phyloP scores from a whole-genome alignment of 2,113 vertebrate species.

The Takifugu bimaculatus region DNA sequence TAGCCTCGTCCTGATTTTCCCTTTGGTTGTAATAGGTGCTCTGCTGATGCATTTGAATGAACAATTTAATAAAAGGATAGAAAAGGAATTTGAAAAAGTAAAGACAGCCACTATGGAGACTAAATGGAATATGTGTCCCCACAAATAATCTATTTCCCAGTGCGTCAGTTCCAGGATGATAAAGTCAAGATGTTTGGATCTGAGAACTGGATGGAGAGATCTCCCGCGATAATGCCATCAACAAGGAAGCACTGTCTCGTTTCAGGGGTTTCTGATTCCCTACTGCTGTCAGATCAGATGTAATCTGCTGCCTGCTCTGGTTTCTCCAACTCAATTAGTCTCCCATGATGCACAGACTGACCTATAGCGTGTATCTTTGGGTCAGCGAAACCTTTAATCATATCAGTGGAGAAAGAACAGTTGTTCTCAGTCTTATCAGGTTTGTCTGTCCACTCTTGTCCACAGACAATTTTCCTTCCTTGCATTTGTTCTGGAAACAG shows the following conservation, averaged over 20 bases:
- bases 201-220: slow-evolving; percentile 13
- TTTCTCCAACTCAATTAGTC: slow-evolving; percentile 57
- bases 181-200: slow-evolving; percentile 26
- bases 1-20: no score
- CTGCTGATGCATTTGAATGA: no score
- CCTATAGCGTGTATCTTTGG: slow-evolving; percentile 26
- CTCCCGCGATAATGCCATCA: slow-evolving; percentile 41
- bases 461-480: neutral
- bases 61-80: slow-evolving; percentile 15
- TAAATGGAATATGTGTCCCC: slow-evolving; percentile 30
- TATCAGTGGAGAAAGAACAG: slow-evolving; percentile 34
- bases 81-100: slow-evolving; percentile 30
- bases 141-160: slow-evolving; percentile 34
- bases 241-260: slow-evolving; percentile 39
- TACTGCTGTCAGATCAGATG: slow-evolving; percentile 54
- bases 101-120: slow-evolving; percentile 16
- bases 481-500: slow-evolving; percentile 35
- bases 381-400: slow-evolving; percentile 52
- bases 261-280: slow-evolving; percentile 30
- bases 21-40: no score
- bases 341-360: slow-evolving; percentile 42
- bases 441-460: neutral
- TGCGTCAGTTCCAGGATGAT: slow-evolving; percentile 11
- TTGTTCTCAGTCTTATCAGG: slow-evolving; percentile 10
- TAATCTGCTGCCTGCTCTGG: slow-evolving; percentile 24